A percentile compares a stretch with the other conserved stretches of the same genome.
These are phyloP conservation scores for Drosophila tropicalis DNA, from an alignment of 1,140 invertebrate genomes.

Conservation along the genomic window DNA sequence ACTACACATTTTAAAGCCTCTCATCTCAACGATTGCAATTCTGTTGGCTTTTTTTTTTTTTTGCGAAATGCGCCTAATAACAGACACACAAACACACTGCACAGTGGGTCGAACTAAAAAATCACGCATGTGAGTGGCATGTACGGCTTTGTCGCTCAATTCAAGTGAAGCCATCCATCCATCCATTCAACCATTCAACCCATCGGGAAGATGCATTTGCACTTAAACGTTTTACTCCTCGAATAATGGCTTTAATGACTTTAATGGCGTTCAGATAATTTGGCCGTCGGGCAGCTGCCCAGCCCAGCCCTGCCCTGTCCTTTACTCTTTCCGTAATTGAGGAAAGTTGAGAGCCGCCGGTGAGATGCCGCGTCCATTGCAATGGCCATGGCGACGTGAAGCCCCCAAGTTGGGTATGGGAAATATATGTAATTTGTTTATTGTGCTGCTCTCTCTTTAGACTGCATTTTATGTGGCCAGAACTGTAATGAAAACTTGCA, in stretches of 20 bases:
- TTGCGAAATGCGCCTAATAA: slow-evolving; percentile 63
- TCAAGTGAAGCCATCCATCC: slow-evolving; percentile 11
- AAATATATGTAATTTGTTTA: slow-evolving; percentile 75
- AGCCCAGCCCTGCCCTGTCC: slow-evolving; percentile 29
- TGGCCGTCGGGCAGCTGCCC: slow-evolving; percentile 63
- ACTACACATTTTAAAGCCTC: slow-evolving; percentile 4
- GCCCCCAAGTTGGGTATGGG: slow-evolving; percentile 19
- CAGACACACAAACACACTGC: slow-evolving; percentile 33
- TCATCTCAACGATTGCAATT: slow-evolving; percentile 53
- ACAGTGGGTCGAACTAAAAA: slow-evolving; percentile 15
- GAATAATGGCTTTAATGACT: slow-evolving; percentile 79
- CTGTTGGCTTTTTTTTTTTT: slow-evolving; percentile 39
- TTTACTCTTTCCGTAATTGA: slow-evolving; percentile 58
- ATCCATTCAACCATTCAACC: slow-evolving; percentile 23
- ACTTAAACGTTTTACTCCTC: slow-evolving; percentile 77
- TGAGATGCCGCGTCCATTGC: slow-evolving; percentile 27
- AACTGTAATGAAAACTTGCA: slow-evolving; percentile 47
- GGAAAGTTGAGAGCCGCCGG: slow-evolving; percentile 65
- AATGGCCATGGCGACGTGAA: slow-evolving; percentile 22
- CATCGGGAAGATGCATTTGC: slow-evolving; percentile 75
- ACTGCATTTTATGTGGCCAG: slow-evolving; percentile 34
- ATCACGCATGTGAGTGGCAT: background rate
- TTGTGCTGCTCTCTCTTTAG: slow-evolving; percentile 57
- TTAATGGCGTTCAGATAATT: slow-evolving; percentile 78
- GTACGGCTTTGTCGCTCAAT: slow-evolving; percentile 51